Conservation (phyloP, 2,888 invertebrate genomes). For the Hypolimnas misippus region DNA sequence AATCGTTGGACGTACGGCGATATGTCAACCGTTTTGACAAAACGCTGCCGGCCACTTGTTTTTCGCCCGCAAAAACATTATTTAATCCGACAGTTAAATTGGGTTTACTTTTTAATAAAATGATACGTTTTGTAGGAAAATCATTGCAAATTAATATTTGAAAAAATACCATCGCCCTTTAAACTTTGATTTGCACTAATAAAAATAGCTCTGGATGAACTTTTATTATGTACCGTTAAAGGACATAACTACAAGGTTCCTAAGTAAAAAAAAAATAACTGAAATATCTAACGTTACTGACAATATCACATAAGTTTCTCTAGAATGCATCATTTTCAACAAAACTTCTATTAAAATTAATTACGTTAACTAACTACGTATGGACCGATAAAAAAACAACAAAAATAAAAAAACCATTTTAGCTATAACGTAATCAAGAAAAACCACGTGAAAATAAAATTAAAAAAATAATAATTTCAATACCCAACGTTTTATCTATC, state of each 20-base stretch:
- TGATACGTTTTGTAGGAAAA: not conserved
- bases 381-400: too few relatives aligned
- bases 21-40: slow-evolving; percentile 62
- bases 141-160: not conserved
- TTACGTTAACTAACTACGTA: too few relatives aligned
- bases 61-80: slow-evolving; percentile 45
- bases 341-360: too few relatives aligned
- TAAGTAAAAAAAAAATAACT: too few relatives aligned
- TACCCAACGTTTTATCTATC: not conserved
- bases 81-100: slow-evolving; percentile 34
- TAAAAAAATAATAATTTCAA: not conserved
- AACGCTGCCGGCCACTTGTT: slow-evolving; percentile 52
- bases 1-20: slow-evolving; percentile 48
- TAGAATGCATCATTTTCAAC: too few relatives aligned
- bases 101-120: slow-evolving; percentile 26
- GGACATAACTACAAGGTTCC: too few relatives aligned
- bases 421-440: too few relatives aligned
- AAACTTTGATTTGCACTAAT: not conserved
- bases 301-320: too few relatives aligned
- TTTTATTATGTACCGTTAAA: too few relatives aligned
- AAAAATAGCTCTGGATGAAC: too few relatives aligned
- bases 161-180: not conserved
- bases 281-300: too few relatives aligned
- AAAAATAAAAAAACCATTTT: too few relatives aligned
- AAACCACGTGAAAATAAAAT: not conserved